These are phyloP conservation scores for Megalops cyprinoides DNA, from an alignment of 2,797 vertebrate species.

Conservation along the genomic window DNA sequence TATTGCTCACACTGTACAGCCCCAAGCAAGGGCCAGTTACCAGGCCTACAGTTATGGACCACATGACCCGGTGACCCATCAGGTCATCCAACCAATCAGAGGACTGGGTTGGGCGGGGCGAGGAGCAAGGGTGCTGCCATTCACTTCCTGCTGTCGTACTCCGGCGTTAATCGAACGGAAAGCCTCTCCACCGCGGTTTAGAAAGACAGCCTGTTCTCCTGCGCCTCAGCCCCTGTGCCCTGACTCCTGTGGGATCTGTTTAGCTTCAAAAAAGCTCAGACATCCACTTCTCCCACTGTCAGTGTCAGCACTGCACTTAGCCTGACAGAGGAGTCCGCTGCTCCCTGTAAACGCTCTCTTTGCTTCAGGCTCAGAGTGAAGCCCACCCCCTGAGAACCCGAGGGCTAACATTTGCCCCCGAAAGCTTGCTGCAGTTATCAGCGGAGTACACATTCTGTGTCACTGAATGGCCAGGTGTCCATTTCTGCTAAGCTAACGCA, in stretches of 20 bases:
- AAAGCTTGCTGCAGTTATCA: slow-evolving; percentile 50
- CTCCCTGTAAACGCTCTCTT: not conserved
- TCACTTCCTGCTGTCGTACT: too few relatives aligned
- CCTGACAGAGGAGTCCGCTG: slow-evolving; percentile 21
- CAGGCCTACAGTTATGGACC: not conserved
- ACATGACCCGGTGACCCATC: not conserved
- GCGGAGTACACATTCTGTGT: slow-evolving; percentile 29
- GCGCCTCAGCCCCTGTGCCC: not conserved
- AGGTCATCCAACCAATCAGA: not conserved
- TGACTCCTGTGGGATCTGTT: not conserved
- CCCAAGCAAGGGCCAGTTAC: not conserved
- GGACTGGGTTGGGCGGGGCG: too few relatives aligned
- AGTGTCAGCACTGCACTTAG: slow-evolving; percentile 38
- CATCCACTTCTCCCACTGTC: slow-evolving; percentile 28
- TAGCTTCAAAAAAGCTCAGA: slow-evolving; percentile 37
- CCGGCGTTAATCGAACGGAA: too few relatives aligned
- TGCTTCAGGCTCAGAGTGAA: not conserved
- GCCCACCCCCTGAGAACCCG: slow-evolving; percentile 34
- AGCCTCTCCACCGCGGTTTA: too few relatives aligned
- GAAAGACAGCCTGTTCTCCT: not conserved
- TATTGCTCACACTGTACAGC: not conserved
- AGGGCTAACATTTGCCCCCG: slow-evolving; percentile 29
- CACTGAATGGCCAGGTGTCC: slow-evolving; percentile 42
- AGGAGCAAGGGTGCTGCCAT: too few relatives aligned
- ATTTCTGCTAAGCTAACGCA: slow-evolving; percentile 48